Base-by-base conservation (phyloP, 2,888 invertebrate genomes). In the Aelia acuminata region DNA sequence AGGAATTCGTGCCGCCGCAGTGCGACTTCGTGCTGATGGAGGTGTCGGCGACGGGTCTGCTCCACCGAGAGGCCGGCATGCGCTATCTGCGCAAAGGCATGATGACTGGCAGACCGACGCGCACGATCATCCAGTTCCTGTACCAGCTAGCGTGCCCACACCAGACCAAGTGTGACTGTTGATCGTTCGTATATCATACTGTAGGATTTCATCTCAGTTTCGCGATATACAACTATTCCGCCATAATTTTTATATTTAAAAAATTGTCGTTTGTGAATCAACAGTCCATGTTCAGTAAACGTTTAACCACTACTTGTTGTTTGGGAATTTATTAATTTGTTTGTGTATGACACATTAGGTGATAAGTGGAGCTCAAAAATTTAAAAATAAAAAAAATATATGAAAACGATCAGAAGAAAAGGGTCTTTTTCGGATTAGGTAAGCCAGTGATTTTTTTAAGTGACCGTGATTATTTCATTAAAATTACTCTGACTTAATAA, bases 51-150 rank as follows among this genome's bases (percentile, higher is more conserved):
- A 88, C 90, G 0, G 90, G 90, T 2, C 80, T 89, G 49, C 53
- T 89, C 15, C 94, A 94, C 88, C 93, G 92, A 90, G 90, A 89
- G n/a, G 87, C 88, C 31, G 90, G 89, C 0, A 87, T 89, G 85
- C 89, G 87, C 31, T 90, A 90, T 88, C 87, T 90, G 20, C 84
- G 89, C 4, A 88, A 87, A 18, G 70, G 88, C 39, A 93, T 93
- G 90, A 90, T 89, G 89, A 87, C 90, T 13, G 90, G 90, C 11
- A 86, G 90, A 7, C 90, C 90, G 3, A 89, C 89, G 1, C 87
- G 90, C 13, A 89, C 90, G 31, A 53, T 90, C 13, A 87, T 89
- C 13, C 89, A 90, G 84, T 90, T 90, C 85, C 84, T 90, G 48
- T 90, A 91, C 84, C 90, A 90, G 86, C 85, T 89, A 43, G 90